Evolutionary conservation across 2,113 vertebrate species (phyloP), one percentile per base, ranked within the genome.

Genomic region (Corynorhinus townsendii): DNA sequence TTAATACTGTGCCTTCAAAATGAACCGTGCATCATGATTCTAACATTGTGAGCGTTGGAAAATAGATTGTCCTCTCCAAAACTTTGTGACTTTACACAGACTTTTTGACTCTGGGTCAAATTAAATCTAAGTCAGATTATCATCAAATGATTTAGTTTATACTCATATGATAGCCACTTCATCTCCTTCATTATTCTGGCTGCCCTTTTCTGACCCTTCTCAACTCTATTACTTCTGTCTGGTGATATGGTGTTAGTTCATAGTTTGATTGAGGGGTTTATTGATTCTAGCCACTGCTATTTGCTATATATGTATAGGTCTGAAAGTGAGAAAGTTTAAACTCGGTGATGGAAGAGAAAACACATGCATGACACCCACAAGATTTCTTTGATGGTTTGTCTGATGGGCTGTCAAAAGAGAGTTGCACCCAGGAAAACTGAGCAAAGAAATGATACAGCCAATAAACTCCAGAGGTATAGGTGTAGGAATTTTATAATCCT

Each of bases 231-330:
- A 88, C 45, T 69, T 83, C 30, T 88, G 47, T 92, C 77, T 96
- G 88, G 95, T 92, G 92, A 89, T 83, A 64, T 56, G 20, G 77
- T 73, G 64, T 86, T 89, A 90, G 85, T 96, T 96, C 28, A 82
- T 87, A 95, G 54, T 86, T 95, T 96, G 96, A 97, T 92, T 95
- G 94, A 95, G 85, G 20, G 33, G 17, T 33, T 90, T 95, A 95
- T 96, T 95, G 94, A 97, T 97, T 95, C 66, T 45, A 89, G 82
- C 24, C 47, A 64, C 47, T 85, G 17, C n/a, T 86, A 22, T 95
- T 43, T 79, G 47, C 54, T 80, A 88, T 79, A 66, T 90, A 95
- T 96, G 88, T 93, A 89, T 90, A 92, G 64, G 16, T 59, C 72
- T 95, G 52, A 86, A 94, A 95, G 40, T 2, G 7, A 94, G 52